Evolutionary conservation across 2,113 vertebrate genomes (phyloP).

Genomic region (Bubo bubo): DNA sequence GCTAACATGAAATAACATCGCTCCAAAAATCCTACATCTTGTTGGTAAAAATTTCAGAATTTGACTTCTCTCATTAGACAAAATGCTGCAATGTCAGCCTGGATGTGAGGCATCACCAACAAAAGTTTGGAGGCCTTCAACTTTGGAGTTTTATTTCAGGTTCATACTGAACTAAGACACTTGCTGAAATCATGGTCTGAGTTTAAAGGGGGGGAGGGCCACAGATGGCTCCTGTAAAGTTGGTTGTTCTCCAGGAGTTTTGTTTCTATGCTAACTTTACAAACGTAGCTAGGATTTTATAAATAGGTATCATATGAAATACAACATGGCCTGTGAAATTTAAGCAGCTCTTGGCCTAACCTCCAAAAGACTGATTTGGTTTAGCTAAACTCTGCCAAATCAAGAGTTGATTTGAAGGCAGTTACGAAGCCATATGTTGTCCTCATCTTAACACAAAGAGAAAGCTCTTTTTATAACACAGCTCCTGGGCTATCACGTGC

Average conservation of each 20-base stretch:
- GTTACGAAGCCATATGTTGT: slow-evolving; percentile 33
- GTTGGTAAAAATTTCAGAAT: not conserved
- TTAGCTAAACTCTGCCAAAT: slow-evolving; percentile 46
- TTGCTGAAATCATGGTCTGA: not conserved
- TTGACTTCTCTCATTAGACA: not conserved
- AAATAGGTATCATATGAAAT: slow-evolving; percentile 35
- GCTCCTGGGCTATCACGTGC: not conserved
- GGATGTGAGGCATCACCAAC: not conserved
- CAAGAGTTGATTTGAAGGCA: slow-evolving; percentile 27
- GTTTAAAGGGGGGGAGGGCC: not conserved
- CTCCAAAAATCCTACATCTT: not conserved
- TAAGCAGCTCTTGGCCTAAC: slow-evolving; percentile 29
- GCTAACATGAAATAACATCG: not conserved
- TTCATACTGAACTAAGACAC: not conserved
- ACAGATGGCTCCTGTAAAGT: slow-evolving; percentile 10
- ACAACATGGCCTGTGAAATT: slow-evolving; percentile 36
- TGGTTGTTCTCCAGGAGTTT: slow-evolving; percentile 34
- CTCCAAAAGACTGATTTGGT: slow-evolving; percentile 16
- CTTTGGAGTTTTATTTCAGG: not conserved
- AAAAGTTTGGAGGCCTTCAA: not conserved
- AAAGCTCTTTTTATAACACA: not conserved
- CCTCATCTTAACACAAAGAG: not conserved
- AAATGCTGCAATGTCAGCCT: not conserved
- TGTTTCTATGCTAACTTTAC: slow-evolving; percentile 32
- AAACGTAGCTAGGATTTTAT: slow-evolving; percentile 23